Base-by-base conservation (phyloP, 2,888 invertebrate species). In the Mythimna impura region DNA sequence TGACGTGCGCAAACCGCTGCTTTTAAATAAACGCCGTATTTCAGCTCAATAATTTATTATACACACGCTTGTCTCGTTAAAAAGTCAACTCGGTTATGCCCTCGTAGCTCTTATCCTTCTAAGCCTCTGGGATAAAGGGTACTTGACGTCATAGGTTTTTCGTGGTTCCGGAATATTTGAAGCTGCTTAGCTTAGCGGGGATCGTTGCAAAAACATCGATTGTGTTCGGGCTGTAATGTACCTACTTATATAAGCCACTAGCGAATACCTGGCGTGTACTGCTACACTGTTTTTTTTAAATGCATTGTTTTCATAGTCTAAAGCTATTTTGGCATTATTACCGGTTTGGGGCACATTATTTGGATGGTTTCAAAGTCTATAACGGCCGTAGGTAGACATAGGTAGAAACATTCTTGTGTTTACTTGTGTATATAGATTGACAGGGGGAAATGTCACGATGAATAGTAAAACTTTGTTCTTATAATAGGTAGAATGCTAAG, bases 1-100 rank as follows among this genome's bases (percentile, higher is more conserved):
- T 91, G 91, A 89, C 89, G 88, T 90, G 86, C 78, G 80, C 71
- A 76, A 75, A 82, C 86, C 83, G 81, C 81, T 55, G 71, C 79
- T 83, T 88, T 88, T 86, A 88, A 83, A 88, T 87, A 86, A 80
- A 81, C 78, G 69, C 79, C 76, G 81, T 73, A 87, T 80, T 76
- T 69, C 62, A 71, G 73, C 68, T 79, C 79, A 80, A 81, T 84
- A 66, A 84, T 84, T 81, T 82, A 83, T 85, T 79, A 83, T 82
- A 78, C 78, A 68, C 70, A 62, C 52, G 73, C 67, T 67, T 74
- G 60, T 74, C 73, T 76, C 78, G 78, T 83, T 85, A 77, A 76
- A 80, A 79, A 83, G 78, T 76, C 80, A 75, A 82, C 69, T 73
- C 65, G 81, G 55, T 73, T 81, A 60, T 69, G 80, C 82, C 76